Evolutionary conservation across 2,888 invertebrate genomes (phyloP), one percentile per base, ranked within the genome.

Genomic region (Ornithoptera priamus): DNA sequence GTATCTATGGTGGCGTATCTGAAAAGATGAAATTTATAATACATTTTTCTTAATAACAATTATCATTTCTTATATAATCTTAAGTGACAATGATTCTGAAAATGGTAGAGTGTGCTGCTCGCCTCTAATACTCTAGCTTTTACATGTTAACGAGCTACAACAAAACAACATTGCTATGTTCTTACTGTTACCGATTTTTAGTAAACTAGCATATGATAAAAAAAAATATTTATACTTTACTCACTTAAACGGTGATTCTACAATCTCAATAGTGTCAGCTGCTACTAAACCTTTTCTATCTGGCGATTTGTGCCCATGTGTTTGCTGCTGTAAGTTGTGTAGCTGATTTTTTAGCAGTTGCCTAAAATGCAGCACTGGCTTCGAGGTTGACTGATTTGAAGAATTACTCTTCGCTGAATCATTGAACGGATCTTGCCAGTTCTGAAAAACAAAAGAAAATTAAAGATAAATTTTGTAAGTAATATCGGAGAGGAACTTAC

Each of bases 231-330:
- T 50, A 50, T 50, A 50, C 50, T 17, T 61, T 36, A 86, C 89
- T 86, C 65, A 93, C 88, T 91, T 92, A 73, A 89, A 92, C 18
- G 91, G 88, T 0, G 90, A 83, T 7, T 91, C 88, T 0, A 90
- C 82, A 1, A 91, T 90, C 74, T 88, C 84, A 17, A 89, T 82
- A 60, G 77, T 77, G 22, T 92, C 89, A 0, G 88, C 91, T 0
- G 85, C 81, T 0, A 87, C 85, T 20, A 91, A 39, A 0, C 81
- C 83, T 0, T 36, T 30, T 59, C 66, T 59, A 2, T 46, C 36
- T 2, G 60, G 67, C 17, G 65, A 24, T 10, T 72, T 66, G 3
- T 64, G 57, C 12, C 20, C 22, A 5, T 71, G 70, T 20, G 18
- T 50, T 30, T 72, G 78, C 15, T 77, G 82, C 46, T 86, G 87